Percentiles rank a stretch among this genome's conserved stretches.
These are phyloP conservation scores for Cyphomyrus discorhynchus DNA, from an alignment of 2,113 vertebrate genomes.

Conservation along the genomic window DNA sequence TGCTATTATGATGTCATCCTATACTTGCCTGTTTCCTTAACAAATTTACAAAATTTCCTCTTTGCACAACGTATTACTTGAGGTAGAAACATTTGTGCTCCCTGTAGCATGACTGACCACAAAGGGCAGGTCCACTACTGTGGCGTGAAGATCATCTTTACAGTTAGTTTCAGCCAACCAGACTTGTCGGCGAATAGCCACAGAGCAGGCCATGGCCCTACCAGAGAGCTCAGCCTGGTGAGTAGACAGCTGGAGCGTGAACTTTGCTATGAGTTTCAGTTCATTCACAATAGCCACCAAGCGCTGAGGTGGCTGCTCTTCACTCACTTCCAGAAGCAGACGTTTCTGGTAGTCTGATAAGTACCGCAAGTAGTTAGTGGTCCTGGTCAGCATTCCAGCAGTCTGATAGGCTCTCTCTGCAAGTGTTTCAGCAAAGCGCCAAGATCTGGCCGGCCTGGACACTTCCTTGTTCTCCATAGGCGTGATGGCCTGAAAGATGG, in stretches of 20 bases:
- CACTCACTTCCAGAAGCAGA: neutral
- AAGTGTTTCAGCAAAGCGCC: neutral
- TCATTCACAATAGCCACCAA: neutral
- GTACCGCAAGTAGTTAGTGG: neutral
- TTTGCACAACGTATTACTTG: neutral
- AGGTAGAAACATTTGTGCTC: neutral
- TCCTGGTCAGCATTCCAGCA: neutral
- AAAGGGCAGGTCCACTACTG: neutral
- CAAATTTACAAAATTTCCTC: neutral
- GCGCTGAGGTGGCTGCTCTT: neutral
- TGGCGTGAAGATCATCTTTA: neutral
- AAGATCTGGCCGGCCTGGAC: neutral
- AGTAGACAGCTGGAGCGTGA: neutral
- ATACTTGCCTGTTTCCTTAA: neutral
- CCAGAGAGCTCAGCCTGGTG: conserved; percentile 3
- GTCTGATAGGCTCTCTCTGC: neutral
- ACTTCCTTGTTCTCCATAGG: neutral
- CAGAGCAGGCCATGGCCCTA: neutral
- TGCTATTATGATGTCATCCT: neutral
- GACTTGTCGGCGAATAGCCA: neutral
- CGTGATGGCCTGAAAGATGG: neutral
- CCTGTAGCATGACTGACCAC: neutral
- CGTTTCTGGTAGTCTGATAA: conserved; percentile 1
- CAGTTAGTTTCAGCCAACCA: neutral
- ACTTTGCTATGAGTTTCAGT: neutral